Conservation (phyloP, 2,113 vertebrate genomes). For the Oxygymnocypris stewartii region DNA sequence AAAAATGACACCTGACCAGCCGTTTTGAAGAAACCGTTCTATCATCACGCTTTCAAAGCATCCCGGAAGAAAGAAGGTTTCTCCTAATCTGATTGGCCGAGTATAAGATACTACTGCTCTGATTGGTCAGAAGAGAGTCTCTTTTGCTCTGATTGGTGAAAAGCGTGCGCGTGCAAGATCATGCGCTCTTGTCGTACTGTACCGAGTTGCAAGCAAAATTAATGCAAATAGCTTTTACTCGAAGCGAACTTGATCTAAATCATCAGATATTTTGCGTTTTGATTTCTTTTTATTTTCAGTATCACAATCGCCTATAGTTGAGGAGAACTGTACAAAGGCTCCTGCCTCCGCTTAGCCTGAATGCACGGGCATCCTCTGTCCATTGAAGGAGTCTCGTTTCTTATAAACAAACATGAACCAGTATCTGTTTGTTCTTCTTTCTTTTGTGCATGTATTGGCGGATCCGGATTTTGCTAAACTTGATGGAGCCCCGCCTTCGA, state of each 20-base stretch:
- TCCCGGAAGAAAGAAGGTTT: neutral
- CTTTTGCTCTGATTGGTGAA: constrained; percentile 28
- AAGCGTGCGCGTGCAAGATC: constrained; percentile 10
- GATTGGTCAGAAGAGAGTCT: neutral
- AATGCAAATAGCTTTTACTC: neutral
- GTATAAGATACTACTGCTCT: neutral
- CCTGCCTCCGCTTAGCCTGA: neutral
- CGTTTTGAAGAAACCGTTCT: neutral
- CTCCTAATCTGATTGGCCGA: neutral
- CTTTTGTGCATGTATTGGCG: constrained; percentile 38
- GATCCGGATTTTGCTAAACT: constrained; percentile 62
- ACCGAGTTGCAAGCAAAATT: neutral
- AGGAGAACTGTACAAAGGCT: neutral
- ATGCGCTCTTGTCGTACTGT: constrained; percentile 13
- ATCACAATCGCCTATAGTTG: neutral
- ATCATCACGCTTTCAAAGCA: neutral
- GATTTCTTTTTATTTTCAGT: neutral
- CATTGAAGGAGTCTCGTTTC: neutral
- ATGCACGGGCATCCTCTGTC: neutral
- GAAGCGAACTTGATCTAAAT: neutral
- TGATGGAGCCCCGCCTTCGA: constrained; percentile 76
- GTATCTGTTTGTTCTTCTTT: neutral
- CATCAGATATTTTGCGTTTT: neutral
- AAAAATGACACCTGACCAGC: neutral
- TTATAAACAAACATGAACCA: constrained; percentile 5